Evolutionary conservation across 2,797 vertebrate species (phyloP).

Genomic region (Coregonus ussuriensis): DNA sequence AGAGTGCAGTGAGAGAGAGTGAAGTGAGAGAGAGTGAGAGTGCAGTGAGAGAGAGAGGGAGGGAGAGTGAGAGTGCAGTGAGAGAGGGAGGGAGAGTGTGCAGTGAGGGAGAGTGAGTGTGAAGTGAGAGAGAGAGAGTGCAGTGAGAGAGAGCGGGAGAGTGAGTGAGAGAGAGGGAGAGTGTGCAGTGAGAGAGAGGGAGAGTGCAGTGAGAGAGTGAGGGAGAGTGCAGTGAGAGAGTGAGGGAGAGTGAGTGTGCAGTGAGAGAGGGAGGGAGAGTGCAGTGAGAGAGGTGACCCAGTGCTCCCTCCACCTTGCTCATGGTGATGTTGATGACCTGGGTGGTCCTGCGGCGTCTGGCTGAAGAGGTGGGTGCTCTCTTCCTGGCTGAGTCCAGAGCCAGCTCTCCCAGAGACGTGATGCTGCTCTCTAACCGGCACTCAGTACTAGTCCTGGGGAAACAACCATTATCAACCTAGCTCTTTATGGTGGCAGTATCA

Average conservation of each 20-base stretch:
- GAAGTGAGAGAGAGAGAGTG: too few species aligned
- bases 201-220: too few species aligned
- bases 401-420: conserved; percentile 67
- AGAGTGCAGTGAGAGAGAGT: too few species aligned
- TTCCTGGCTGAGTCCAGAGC: conserved; percentile 67
- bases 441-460: conserved; percentile 43
- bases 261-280: background rate
- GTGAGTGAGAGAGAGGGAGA: too few species aligned
- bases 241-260: background rate
- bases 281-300: conserved; percentile 2
- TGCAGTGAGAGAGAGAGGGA: too few species aligned
- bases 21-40: too few species aligned
- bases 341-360: conserved; percentile 82
- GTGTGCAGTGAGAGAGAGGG: too few species aligned
- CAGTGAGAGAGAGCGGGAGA: too few species aligned
- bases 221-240: too few species aligned
- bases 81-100: too few species aligned
- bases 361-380: conserved; percentile 77
- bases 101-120: too few species aligned
- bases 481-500: background rate
- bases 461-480: background rate
- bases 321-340: conserved; percentile 92
- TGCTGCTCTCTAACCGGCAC: conserved; percentile 69
- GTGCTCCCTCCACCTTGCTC: conserved; percentile 81
- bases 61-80: too few species aligned